phyloP scores from a whole-genome alignment of 2,113 vertebrate genomes.

The Xiphias gladius region DNA sequence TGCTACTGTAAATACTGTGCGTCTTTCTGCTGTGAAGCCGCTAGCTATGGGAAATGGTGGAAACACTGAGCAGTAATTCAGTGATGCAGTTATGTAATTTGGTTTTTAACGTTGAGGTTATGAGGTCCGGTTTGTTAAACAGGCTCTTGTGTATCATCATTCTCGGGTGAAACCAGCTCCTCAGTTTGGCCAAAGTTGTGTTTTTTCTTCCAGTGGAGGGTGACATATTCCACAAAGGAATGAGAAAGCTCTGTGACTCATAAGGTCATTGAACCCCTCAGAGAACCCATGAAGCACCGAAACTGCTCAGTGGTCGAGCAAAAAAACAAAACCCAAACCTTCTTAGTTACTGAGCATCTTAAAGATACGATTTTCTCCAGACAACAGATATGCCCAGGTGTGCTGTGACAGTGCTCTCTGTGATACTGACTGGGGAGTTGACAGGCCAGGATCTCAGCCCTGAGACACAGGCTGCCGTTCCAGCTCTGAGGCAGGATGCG shows the following conservation, averaged over 20 bases:
- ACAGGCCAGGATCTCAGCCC: constrained; percentile 93
- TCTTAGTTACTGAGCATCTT: not conserved
- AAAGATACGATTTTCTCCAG: not conserved
- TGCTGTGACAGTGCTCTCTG: not conserved
- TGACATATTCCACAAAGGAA: not conserved
- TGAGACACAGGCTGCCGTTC: constrained; percentile 96
- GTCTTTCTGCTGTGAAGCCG: not conserved
- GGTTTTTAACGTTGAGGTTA: not conserved
- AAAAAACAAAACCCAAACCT: too few species aligned
- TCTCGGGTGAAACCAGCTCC: not conserved
- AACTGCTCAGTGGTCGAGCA: too few species aligned
- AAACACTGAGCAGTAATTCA: not conserved
- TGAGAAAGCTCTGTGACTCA: constrained; percentile 2
- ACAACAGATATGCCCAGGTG: not conserved
- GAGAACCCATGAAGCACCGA: not conserved
- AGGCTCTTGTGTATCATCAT: not conserved
- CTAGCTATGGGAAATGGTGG: not conserved
- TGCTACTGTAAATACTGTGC: not conserved
- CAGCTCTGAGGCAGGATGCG: constrained; percentile 94
- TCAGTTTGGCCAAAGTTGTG: not conserved
- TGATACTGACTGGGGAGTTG: constrained; percentile 87
- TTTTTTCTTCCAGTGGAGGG: not conserved
- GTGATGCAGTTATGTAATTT: not conserved
- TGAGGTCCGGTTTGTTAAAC: constrained; percentile 13
- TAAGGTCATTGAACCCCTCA: not conserved